Evolutionary conservation across 2,888 invertebrate genomes (phyloP).

Genomic region (Thecocarcelia acutangulata): DNA sequence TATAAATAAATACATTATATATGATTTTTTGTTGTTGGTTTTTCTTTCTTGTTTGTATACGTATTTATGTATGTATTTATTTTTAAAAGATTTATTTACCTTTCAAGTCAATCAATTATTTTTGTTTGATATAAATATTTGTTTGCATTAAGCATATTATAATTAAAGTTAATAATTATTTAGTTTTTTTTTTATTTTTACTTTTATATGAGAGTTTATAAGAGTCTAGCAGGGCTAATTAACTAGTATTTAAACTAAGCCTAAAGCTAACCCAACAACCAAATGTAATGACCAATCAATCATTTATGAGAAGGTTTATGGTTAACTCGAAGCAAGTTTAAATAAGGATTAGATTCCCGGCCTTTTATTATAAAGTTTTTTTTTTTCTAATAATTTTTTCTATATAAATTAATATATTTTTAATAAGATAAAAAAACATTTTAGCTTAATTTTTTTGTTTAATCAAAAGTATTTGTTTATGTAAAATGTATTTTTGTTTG

Average conservation of each 20-base stretch:
- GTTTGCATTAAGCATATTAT: neutral
- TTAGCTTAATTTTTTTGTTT: constrained; percentile 53
- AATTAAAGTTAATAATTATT: too few species aligned
- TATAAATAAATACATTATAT: constrained; percentile 36
- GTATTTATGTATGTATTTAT: constrained; percentile 54
- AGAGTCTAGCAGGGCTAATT: constrained; percentile 46
- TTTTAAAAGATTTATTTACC: constrained; percentile 28
- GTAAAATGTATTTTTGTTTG: constrained; percentile 51
- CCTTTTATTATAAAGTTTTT: constrained; percentile 19
- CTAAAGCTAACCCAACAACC: constrained; percentile 46
- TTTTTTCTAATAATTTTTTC: constrained; percentile 33
- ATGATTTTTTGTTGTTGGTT: neutral
- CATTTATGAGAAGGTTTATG: constrained; percentile 20
- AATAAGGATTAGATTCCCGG: constrained; percentile 51
- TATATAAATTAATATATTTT: constrained; percentile 48
- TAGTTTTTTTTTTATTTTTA: neutral
- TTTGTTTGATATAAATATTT: constrained; percentile 13
- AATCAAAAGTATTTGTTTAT: constrained; percentile 54
- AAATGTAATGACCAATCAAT: constrained; percentile 16
- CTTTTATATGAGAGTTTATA: constrained; percentile 34
- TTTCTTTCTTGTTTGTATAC: constrained; percentile 37
- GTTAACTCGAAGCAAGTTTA: constrained; percentile 54
- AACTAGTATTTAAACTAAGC: constrained; percentile 52
- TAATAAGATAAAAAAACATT: constrained; percentile 37
- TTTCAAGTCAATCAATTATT: constrained; percentile 41